A percentile compares a stretch with the other conserved stretches of the same genome.
Conservation (phyloP, 2,797 vertebrate species). For the Propithecus deckenii region DNA sequence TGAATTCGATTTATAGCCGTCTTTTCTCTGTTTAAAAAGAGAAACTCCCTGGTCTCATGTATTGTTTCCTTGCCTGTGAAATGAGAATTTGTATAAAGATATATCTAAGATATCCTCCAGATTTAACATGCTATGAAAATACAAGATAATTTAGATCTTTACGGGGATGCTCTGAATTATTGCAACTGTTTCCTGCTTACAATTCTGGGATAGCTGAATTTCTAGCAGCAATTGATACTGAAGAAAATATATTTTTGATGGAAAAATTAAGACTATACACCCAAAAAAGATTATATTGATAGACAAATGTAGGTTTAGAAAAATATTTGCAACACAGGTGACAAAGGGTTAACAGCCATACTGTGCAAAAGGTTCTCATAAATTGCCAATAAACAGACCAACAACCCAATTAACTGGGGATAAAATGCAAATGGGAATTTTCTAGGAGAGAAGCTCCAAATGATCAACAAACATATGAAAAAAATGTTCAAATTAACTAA, state of each 20-base stretch:
- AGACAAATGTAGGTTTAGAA: not conserved
- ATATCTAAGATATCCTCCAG: not conserved
- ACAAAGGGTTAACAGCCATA: not conserved
- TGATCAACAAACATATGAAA: not conserved
- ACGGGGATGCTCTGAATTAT: not conserved
- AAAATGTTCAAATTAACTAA: not conserved
- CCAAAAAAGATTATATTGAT: not conserved
- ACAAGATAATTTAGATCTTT: not conserved
- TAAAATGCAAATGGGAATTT: not conserved
- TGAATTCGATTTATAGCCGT: conserved; percentile 28
- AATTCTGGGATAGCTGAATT: not conserved
- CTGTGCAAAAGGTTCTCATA: not conserved
- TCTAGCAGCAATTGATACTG: conserved; percentile 1
- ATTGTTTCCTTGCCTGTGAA: not conserved
- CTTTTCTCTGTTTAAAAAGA: conserved; percentile 54
- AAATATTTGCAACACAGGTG: not conserved
- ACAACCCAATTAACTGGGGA: not conserved
- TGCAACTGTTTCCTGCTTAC: not conserved
- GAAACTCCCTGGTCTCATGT: not conserved
- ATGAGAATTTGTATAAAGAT: conserved; percentile 28
- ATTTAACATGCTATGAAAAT: conserved; percentile 32
- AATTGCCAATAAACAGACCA: not conserved
- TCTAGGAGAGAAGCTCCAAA: not conserved
- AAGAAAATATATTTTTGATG: conserved; percentile 35
- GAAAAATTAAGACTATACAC: not conserved